A percentile compares a stretch with the other conserved stretches of the same genome.
phyloP scores from a whole-genome alignment of 2,113 vertebrate genomes.

The Lanius ludovicianus region DNA sequence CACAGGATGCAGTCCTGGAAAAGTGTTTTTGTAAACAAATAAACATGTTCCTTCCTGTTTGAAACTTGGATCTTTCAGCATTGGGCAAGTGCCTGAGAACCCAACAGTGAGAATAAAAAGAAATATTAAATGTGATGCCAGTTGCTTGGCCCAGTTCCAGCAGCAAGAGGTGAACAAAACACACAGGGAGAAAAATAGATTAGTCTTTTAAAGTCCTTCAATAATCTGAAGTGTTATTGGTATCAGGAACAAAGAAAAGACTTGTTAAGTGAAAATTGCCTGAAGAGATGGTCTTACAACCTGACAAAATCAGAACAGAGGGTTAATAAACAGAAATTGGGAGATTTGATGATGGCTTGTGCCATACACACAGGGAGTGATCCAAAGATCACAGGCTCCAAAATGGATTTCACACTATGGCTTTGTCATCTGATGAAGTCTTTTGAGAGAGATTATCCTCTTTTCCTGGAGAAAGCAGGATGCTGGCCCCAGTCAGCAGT shows the following conservation, averaged over 20 bases:
- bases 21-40: slow-evolving; percentile 63
- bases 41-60: slow-evolving; percentile 58
- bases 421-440: not conserved
- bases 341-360: not conserved
- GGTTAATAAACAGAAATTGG: not conserved
- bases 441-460: not conserved
- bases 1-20: slow-evolving; percentile 52
- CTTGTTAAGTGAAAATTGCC: not conserved
- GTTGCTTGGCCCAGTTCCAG: not conserved
- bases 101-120: not conserved
- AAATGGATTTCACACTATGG: not conserved
- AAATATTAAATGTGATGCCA: not conserved
- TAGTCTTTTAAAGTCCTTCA: not conserved
- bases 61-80: slow-evolving; percentile 6
- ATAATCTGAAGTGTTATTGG: not conserved
- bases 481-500: not conserved
- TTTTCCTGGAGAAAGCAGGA: not conserved
- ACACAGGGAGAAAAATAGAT: not conserved
- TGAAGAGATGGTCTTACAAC: not conserved
- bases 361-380: accelerated
- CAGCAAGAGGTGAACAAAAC: not conserved
- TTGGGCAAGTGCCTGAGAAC: slow-evolving; percentile 14
- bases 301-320: not conserved
- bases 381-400: not conserved
- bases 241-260: not conserved